Evolutionary conservation across 2,888 invertebrate species (phyloP), one percentile per base, ranked within the genome.

Genomic region (Penaeus monodon): DNA sequence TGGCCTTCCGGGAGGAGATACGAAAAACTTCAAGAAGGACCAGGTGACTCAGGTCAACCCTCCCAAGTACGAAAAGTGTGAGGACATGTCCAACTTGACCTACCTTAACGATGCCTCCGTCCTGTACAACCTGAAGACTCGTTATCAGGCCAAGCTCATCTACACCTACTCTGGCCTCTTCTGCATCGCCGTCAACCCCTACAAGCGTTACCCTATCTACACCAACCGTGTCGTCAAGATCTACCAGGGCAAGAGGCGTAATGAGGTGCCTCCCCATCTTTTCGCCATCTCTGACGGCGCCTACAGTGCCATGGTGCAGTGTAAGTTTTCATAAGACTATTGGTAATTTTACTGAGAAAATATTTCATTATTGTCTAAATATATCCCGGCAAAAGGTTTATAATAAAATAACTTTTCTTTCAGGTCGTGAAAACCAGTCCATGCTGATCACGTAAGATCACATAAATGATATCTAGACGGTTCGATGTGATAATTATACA

Each of bases 361-460:
- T 4, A 49, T 14, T 14, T 14, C 17, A 57, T 57, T 17, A 4
- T 20, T 57, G 17, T 57, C 3, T 57, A 57, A 14, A 57, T 57
- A 57, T 17, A 17, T 20, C 17, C 2, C 10, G 3, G 17, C 57
- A 57, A 57, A 17, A 20, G 57, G 57, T 57, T 12, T 57, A 57
- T 57, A 57, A 57, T 57, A 3, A 20, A 44, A 57, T 57, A 57
- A 17, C 57, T 89, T 90, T 90, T 90, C 89, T 94, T 93, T 89
- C 94, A 96, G 96, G 99, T 95, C 97, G 97, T 94, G 99, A 98
- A 94, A 98, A 99, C 95, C 99, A 99, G 95, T 99, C 99, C 94
- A 99, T 99, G 98, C 96, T 99, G 96, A 99, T 99, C 95, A 99
- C 99, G 97, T 96, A 94, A 96, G 96, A 96, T 92, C 38, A 24